Evolutionary conservation across 2,888 invertebrate genomes (phyloP).

Genomic region (Alitta virens): DNA sequence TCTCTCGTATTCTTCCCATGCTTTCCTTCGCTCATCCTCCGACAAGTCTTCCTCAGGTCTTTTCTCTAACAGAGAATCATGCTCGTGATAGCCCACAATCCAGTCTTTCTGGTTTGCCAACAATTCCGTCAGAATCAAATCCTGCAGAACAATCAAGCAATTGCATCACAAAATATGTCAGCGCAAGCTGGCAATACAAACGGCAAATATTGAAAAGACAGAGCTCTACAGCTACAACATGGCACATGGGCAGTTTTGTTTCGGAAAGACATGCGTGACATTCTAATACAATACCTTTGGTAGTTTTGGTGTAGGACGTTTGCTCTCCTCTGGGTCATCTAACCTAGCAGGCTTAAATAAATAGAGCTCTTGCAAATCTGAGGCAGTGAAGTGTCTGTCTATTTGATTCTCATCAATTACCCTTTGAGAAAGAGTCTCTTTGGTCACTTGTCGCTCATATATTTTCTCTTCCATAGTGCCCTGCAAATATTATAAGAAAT

Average conservation of each 20-base stretch:
- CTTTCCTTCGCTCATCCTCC: constrained; percentile 89
- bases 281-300: constrained; percentile 71
- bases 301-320: constrained; percentile 71
- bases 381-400: constrained; percentile 87
- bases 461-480: constrained; percentile 97
- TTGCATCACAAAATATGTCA: too few species aligned
- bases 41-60: constrained; percentile 87
- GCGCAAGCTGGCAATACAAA: too few species aligned
- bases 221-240: too few species aligned
- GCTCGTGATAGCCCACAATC: constrained; percentile 89
- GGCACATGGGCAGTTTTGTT: too few species aligned
- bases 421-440: constrained; percentile 86
- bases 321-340: constrained; percentile 39
- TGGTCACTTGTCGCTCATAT: constrained; percentile 91
- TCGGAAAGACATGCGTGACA: too few species aligned
- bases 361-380: constrained; percentile 85
- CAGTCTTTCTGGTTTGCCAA: constrained; percentile 65
- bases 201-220: too few species aligned
- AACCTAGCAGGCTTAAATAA: constrained; percentile 67
- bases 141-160: constrained; percentile 40
- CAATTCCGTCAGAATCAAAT: constrained; percentile 51
- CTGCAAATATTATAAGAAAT: constrained; percentile 52
- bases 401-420: constrained; percentile 96
- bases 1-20: constrained; percentile 96
- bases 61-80: constrained; percentile 91